Percentiles rank a stretch among this genome's conserved stretches.
These are phyloP conservation scores for Eonycteris spelaea DNA, from an alignment of 2,113 vertebrate genomes.

Conservation along the genomic window DNA sequence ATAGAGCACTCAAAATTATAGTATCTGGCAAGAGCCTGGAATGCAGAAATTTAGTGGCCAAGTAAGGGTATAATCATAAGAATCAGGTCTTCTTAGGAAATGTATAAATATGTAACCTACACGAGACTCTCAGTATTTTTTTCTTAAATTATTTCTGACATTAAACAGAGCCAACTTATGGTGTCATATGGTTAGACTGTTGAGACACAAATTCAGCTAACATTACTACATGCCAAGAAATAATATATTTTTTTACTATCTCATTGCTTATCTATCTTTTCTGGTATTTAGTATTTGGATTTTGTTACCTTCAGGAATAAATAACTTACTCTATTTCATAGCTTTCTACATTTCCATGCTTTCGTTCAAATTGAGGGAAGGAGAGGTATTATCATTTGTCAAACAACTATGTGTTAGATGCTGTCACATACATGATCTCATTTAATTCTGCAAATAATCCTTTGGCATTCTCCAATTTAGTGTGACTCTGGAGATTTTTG, in stretches of 20 bases:
- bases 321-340: not conserved
- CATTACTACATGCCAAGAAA: not conserved
- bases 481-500: not conserved
- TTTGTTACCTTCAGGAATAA: not conserved
- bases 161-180: not conserved
- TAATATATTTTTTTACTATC: not conserved
- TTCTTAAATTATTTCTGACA: constrained; percentile 32
- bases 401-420: not conserved
- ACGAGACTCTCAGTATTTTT: not conserved
- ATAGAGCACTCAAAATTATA: not conserved
- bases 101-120: not conserved
- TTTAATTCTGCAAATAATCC: not conserved
- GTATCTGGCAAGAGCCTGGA: not conserved
- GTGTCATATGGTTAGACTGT: not conserved
- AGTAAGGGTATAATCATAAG: constrained; percentile 1
- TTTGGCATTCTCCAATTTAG: not conserved
- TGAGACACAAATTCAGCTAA: not conserved
- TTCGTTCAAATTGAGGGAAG: not conserved
- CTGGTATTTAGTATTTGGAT: not conserved
- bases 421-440: not conserved
- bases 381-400: not conserved
- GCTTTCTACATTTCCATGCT: not conserved
- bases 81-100: not conserved
- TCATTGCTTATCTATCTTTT: constrained; percentile 21
- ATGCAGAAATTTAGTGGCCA: constrained; percentile 16